Evolutionary conservation across 2,797 vertebrate species (phyloP).

Genomic region (Telmatherina bonti): DNA sequence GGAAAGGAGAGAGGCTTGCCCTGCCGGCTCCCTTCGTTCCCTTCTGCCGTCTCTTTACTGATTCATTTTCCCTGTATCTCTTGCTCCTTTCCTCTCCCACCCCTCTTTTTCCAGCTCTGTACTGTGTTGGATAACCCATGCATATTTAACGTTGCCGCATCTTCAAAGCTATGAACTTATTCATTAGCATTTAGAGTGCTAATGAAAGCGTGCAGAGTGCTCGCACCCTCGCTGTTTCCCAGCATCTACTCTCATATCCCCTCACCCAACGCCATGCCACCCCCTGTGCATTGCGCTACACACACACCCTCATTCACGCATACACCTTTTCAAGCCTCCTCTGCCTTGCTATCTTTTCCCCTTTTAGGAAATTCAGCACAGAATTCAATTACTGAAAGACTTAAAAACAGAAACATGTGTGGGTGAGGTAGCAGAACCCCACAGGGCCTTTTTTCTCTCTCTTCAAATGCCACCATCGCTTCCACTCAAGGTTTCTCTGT

Average conservation of each 20-base stretch:
- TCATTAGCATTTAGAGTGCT: constrained; percentile 84
- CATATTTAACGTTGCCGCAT: constrained; percentile 81
- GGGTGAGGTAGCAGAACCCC: constrained; percentile 46
- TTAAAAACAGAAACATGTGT: constrained; percentile 39
- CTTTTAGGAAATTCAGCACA: constrained; percentile 40
- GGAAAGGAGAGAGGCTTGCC: background rate
- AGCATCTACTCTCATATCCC: constrained; percentile 47
- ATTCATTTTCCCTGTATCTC: constrained; percentile 39
- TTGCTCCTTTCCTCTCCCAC: constrained; percentile 36
- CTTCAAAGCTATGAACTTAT: constrained; percentile 82
- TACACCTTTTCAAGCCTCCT: constrained; percentile 26
- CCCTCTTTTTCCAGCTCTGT: constrained; percentile 25
- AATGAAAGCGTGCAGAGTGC: constrained; percentile 78
- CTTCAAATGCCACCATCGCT: constrained; percentile 30
- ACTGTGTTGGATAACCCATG: constrained; percentile 67
- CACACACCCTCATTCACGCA: background rate
- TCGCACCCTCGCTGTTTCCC: constrained; percentile 65
- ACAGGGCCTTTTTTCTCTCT: constrained; percentile 27
- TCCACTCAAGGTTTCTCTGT: constrained; percentile 46
- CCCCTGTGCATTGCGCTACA: constrained; percentile 19
- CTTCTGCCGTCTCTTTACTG: constrained; percentile 4
- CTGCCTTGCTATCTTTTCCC: constrained; percentile 12
- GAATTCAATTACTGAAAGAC: constrained; percentile 49
- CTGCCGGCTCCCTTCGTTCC: background rate
- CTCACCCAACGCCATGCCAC: constrained; percentile 36